These are phyloP conservation scores for Naso thynnoides DNA, from an alignment of 2,797 vertebrate species.

Conservation along the genomic window DNA sequence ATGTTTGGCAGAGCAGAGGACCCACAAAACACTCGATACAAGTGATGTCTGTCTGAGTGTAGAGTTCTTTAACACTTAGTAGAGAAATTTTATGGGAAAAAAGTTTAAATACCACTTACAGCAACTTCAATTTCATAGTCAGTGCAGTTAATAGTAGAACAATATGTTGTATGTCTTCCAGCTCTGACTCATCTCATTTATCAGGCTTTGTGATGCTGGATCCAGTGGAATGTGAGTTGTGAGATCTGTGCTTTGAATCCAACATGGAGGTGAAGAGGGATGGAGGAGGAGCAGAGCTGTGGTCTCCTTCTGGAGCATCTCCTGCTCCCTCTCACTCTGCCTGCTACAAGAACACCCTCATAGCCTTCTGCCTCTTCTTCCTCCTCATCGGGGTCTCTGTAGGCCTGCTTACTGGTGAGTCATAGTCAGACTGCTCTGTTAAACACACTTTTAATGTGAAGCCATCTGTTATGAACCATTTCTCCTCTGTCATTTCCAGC, in stretches of 20 bases:
- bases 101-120: too few species aligned
- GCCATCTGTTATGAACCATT: not conserved
- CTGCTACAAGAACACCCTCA: conserved; percentile 62
- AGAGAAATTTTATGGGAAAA: too few species aligned
- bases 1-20: too few species aligned
- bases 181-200: conserved; percentile 36
- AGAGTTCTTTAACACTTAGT: too few species aligned
- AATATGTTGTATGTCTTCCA: conserved; percentile 6
- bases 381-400: conserved; percentile 76
- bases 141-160: not conserved
- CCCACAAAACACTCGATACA: too few species aligned
- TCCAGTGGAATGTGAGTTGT: conserved; percentile 52
- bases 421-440: not conserved
- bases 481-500: conserved; percentile 75
- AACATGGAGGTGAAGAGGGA: conserved; percentile 83
- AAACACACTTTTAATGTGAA: not conserved
- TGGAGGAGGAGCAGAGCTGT: conserved; percentile 55
- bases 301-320: conserved; percentile 60
- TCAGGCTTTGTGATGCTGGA: conserved; percentile 41
- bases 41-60: too few species aligned
- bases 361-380: conserved; percentile 75
- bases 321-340: conserved; percentile 44
- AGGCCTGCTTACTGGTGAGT: conserved; percentile 82
- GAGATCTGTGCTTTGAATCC: conserved; percentile 62
- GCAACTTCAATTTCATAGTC: not conserved